Evolutionary conservation across 2,888 invertebrate genomes (phyloP).

Genomic region (Pasiphila rectangulata): DNA sequence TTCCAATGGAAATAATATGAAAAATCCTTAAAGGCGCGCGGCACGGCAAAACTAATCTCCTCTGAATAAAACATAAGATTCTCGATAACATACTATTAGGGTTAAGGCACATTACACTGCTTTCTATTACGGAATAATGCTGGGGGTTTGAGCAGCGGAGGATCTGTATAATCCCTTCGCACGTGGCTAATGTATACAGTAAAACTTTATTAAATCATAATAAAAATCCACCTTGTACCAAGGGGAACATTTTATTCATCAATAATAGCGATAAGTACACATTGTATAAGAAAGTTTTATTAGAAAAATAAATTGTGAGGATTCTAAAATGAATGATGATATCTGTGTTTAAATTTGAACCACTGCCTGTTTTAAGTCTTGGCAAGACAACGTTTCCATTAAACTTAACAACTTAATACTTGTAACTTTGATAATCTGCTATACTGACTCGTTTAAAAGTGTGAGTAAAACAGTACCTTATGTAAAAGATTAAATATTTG

Average conservation of each 20-base stretch:
- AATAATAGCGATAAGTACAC: constrained; percentile 10
- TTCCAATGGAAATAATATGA: constrained; percentile 56
- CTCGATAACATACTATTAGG: constrained; percentile 73
- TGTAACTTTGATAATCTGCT: no score
- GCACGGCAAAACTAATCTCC: constrained; percentile 61
- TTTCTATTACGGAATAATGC: constrained; percentile 66
- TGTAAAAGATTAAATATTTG: no score
- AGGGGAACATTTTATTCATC: constrained; percentile 38
- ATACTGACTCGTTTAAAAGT: no score
- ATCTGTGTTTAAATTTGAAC: no score
- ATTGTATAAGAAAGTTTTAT: no score
- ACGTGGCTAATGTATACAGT: constrained; percentile 52
- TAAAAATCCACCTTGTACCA: constrained; percentile 54
- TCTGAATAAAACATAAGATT: constrained; percentile 78
- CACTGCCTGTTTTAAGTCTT: no score
- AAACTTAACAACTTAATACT: no score
- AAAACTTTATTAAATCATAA: constrained; percentile 71
- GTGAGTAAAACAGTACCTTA: no score
- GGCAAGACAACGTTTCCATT: no score
- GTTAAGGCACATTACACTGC: constrained; percentile 69
- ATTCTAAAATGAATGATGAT: no score
- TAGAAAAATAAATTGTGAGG: no score
- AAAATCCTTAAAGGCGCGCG: constrained; percentile 60
- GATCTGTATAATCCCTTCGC: constrained; percentile 52
- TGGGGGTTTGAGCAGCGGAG: constrained; percentile 34